A percentile compares a stretch with the other conserved stretches of the same genome.
phyloP scores from a whole-genome alignment of 53 echinoderm and acorn worm genomes.

The Holothuria leucospilota region DNA sequence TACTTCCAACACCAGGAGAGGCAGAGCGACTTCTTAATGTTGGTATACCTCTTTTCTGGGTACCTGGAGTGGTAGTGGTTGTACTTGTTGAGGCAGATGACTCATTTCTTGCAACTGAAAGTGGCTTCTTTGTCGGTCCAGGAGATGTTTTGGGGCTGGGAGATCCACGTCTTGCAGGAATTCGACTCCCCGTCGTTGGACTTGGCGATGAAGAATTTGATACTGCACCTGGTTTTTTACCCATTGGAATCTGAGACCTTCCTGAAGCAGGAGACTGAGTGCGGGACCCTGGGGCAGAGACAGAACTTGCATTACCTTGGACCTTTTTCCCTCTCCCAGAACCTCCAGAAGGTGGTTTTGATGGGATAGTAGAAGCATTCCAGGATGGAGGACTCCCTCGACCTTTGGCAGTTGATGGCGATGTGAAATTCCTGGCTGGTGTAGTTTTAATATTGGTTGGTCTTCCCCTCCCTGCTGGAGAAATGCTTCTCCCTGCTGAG shows the following conservation, averaged over 20 bases:
- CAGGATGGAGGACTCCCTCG: conserved; percentile 17
- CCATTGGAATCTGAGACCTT: conserved; percentile 47
- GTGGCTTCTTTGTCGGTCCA: conserved; percentile 66
- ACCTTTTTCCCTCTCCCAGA: conserved; percentile 21
- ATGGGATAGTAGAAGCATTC: conserved; percentile 32
- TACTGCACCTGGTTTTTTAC: neutral
- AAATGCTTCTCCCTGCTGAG: conserved; percentile 21
- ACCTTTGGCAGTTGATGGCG: conserved; percentile 14
- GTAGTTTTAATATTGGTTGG: conserved; percentile 46
- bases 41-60: conserved; percentile 4
- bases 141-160: conserved; percentile 57
- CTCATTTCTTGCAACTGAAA: conserved; percentile 32
- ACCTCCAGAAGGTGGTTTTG: conserved; percentile 15
- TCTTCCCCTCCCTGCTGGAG: conserved; percentile 43
- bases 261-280: conserved; percentile 54
- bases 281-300: conserved; percentile 42
- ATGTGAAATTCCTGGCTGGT: conserved; percentile 29
- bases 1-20: conserved; percentile 13
- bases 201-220: conserved; percentile 26
- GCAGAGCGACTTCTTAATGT: conserved; percentile 25
- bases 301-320: conserved; percentile 1
- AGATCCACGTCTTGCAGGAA: conserved; percentile 50
- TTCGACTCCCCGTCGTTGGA: conserved; percentile 8
- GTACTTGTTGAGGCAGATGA: conserved; percentile 1
- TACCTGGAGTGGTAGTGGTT: neutral